These are phyloP conservation scores for Eretmocerus hayati DNA, from an alignment of 2,888 invertebrate genomes.

Conservation along the genomic window DNA sequence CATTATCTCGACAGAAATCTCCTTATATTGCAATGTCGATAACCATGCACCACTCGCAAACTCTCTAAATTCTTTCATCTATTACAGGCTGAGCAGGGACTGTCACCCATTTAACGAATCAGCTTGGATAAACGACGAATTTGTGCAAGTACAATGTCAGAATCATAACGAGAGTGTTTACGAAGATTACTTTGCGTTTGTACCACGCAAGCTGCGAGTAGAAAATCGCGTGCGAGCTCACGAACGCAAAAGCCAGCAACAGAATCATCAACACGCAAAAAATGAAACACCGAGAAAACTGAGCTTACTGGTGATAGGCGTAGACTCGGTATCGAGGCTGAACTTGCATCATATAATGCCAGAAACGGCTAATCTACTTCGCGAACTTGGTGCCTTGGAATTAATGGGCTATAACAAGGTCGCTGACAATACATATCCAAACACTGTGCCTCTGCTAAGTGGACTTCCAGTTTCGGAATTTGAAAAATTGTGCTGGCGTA, in stretches of 20 bases:
- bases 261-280: neutral
- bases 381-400: constrained; percentile 62
- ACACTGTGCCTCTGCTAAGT: constrained; percentile 72
- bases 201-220: constrained; percentile 47
- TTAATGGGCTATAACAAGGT: constrained; percentile 88
- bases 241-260: constrained; percentile 24
- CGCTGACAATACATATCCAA: constrained; percentile 90
- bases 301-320: constrained; percentile 73
- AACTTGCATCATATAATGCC: constrained; percentile 83
- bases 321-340: constrained; percentile 79
- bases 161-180: constrained; percentile 41
- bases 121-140: constrained; percentile 55
- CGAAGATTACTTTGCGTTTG: constrained; percentile 63
- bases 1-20: no score
- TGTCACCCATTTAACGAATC: constrained; percentile 51
- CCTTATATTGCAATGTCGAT: no score
- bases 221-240: constrained; percentile 31
- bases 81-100: constrained; percentile 44
- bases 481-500: constrained; percentile 60
- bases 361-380: constrained; percentile 57
- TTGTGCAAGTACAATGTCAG: constrained; percentile 61
- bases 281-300: constrained; percentile 41
- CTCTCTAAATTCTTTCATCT: no score
- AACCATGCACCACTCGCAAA: no score
- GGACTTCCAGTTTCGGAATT: constrained; percentile 65